Percentiles rank a stretch among this genome's conserved stretches.
Evolutionary conservation across 2,113 vertebrate species (phyloP).

Genomic region (Haemorhous mexicanus): DNA sequence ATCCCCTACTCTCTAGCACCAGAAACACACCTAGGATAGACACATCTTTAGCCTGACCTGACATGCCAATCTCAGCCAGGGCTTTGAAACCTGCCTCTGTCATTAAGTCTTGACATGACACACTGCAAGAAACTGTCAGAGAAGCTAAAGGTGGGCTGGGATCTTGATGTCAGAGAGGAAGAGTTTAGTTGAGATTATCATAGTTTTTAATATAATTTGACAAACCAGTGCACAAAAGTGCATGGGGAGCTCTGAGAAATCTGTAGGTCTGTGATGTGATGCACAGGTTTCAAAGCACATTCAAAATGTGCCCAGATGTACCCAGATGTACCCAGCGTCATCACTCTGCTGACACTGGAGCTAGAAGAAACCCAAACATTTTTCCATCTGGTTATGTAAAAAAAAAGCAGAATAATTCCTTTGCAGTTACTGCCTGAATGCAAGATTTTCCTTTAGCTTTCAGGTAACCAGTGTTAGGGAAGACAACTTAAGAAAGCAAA

Average conservation of each 20-base stretch:
- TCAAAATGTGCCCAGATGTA: neutral
- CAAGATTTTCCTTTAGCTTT: neutral
- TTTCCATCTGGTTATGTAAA: neutral
- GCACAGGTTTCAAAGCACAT: neutral
- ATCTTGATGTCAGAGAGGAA: neutral
- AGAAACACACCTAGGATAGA: neutral
- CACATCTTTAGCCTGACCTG: neutral
- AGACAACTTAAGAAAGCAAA: neutral
- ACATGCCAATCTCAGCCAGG: neutral
- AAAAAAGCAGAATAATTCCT: neutral
- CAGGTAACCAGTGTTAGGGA: neutral
- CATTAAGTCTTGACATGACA: neutral
- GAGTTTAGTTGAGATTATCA: neutral
- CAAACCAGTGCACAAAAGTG: neutral
- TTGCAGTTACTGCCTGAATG: neutral
- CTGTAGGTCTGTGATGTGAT: neutral
- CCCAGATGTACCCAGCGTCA: neutral
- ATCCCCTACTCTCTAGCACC: neutral
- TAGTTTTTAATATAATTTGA: fast-evolving
- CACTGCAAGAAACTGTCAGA: neutral
- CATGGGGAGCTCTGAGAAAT: neutral
- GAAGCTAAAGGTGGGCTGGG: neutral
- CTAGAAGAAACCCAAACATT: neutral
- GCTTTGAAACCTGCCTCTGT: neutral
- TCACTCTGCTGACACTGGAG: neutral